Evolutionary conservation across 2,797 vertebrate genomes (phyloP).

Genomic region (Rhadinocentrus ornatus): DNA sequence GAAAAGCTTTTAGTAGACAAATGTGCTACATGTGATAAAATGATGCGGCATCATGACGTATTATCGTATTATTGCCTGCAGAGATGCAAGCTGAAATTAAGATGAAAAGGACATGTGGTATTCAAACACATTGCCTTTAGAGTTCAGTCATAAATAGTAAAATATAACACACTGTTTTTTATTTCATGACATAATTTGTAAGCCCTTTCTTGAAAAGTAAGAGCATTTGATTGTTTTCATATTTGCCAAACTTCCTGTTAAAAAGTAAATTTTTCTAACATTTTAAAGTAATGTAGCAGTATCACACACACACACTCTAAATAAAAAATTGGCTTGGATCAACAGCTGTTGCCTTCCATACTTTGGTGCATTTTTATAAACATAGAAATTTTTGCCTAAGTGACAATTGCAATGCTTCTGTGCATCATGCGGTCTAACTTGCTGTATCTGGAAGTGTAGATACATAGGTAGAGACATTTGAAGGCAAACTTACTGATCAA

Average conservation of each 20-base stretch:
- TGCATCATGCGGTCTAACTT: too few species aligned
- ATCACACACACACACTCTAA: background rate
- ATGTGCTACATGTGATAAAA: background rate
- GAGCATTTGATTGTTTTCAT: background rate
- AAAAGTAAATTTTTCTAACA: too few species aligned
- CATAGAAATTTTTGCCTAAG: too few species aligned
- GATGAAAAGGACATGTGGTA: background rate
- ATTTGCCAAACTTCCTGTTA: background rate
- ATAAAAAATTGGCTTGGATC: background rate
- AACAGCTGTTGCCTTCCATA: background rate
- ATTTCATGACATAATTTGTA: too few species aligned
- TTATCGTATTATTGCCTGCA: background rate
- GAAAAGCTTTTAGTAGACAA: conserved; percentile 30
- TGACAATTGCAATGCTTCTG: background rate
- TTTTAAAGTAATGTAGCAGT: too few species aligned
- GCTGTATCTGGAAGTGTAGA: too few species aligned
- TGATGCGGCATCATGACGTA: background rate
- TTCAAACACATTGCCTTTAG: background rate
- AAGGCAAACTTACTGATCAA: too few species aligned
- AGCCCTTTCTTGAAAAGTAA: too few species aligned
- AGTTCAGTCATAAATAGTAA: too few species aligned
- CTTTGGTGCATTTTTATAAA: background rate
- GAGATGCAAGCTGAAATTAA: background rate
- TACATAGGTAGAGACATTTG: too few species aligned
- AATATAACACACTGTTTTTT: too few species aligned